These are phyloP conservation scores for Trachelipus rathkii DNA, from an alignment of 1,140 invertebrate genomes.

Conservation along the genomic window DNA sequence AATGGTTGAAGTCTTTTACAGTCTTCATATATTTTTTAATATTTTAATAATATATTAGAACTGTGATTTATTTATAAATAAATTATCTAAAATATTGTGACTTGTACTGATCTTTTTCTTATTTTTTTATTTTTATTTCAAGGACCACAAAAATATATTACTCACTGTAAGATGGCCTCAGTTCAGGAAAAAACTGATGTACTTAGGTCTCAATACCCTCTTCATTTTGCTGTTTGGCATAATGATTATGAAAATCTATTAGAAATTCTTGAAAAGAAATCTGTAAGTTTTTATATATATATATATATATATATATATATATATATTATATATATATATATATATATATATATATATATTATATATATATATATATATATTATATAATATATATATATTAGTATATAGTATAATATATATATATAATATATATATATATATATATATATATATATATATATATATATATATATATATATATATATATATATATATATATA, in stretches of 20 bases:
- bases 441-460: constrained; percentile 6
- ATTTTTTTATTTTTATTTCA: no score
- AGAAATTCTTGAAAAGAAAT: neutral
- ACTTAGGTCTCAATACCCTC: neutral
- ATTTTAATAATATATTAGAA: no score
- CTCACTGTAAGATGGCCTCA: neutral
- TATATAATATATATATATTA: constrained; percentile 15
- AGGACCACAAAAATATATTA: no score
- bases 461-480: neutral
- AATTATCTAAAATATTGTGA: no score
- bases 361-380: neutral
- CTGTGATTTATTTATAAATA: no score
- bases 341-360: neutral
- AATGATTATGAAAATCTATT: neutral
- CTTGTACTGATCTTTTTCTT: no score
- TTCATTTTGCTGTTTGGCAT: neutral
- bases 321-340: constrained; percentile 5
- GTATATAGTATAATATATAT: no score
- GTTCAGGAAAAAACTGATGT: neutral
- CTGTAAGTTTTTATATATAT: neutral
- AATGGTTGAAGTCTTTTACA: no score
- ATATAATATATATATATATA: constrained; percentile 12
- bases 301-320: constrained; percentile 5
- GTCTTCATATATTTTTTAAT: no score
- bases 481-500: neutral